Percentiles rank a stretch among this genome's conserved stretches.
phyloP scores from a whole-genome alignment of 92 coral and sea anemone genomes.

The Parazoanthus darwini region DNA sequence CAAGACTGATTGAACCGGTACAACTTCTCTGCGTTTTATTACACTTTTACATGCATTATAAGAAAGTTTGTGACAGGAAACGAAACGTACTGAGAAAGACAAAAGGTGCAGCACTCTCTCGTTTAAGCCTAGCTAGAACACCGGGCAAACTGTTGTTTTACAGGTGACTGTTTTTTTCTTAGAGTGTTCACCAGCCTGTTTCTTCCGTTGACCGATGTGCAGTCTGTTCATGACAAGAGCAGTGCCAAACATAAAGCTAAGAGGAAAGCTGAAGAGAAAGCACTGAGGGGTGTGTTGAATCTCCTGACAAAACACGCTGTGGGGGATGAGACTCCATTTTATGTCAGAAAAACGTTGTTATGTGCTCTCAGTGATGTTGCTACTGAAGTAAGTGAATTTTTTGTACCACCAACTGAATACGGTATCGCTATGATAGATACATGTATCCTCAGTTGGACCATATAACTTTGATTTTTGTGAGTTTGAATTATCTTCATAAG shows the following conservation, averaged over 20 bases:
- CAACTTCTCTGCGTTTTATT: no score
- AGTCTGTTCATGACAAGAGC: constrained; percentile 9
- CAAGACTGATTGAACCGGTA: no score
- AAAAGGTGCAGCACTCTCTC: no score
- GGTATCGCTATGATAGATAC: background rate
- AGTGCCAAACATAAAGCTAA: constrained; percentile 59
- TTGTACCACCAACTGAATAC: background rate
- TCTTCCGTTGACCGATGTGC: background rate
- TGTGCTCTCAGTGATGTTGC: constrained; percentile 59
- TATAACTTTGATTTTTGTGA: no score
- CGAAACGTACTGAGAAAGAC: no score
- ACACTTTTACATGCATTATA: no score
- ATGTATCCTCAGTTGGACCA: no score
- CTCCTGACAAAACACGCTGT: constrained; percentile 63
- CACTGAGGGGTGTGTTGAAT: constrained; percentile 50
- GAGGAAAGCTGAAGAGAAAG: constrained; percentile 53
- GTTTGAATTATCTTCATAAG: no score
- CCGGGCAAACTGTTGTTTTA: background rate
- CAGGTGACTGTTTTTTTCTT: background rate
- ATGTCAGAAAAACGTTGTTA: constrained; percentile 60
- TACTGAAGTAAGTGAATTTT: constrained; percentile 63
- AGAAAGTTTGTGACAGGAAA: no score
- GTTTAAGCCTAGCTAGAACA: no score
- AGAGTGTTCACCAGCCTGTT: constrained; percentile 20
- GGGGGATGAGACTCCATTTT: constrained; percentile 66